phyloP scores from a whole-genome alignment of 23 tunicate species.

The Botrylloides violaceus region DNA sequence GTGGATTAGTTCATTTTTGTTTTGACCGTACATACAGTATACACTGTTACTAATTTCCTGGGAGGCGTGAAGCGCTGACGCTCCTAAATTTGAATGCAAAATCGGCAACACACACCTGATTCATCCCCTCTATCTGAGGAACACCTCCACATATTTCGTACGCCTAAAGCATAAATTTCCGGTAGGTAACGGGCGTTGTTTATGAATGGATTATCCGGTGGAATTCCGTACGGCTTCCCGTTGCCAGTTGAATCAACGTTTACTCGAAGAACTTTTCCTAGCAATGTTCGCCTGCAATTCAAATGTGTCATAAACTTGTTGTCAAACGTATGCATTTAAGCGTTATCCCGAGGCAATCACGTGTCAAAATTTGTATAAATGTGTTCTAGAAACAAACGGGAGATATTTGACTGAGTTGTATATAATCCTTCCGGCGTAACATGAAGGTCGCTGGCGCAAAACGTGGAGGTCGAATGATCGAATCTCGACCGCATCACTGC shows the following conservation, averaged over 20 bases:
- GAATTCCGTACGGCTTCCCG: constrained; percentile 41
- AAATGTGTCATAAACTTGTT: not conserved
- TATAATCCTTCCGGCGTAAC: too few species aligned
- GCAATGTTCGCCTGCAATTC: constrained; percentile 25
- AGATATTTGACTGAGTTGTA: too few species aligned
- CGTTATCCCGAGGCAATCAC: too few species aligned
- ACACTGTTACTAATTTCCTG: too few species aligned
- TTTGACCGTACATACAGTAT: too few species aligned
- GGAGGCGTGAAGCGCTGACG: not conserved
- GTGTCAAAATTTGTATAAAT: too few species aligned
- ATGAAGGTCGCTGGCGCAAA: too few species aligned
- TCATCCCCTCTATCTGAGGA: constrained; percentile 61
- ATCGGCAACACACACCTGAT: constrained; percentile 31
- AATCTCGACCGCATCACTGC: too few species aligned
- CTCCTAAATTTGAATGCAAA: not conserved
- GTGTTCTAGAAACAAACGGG: too few species aligned
- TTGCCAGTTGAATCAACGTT: constrained; percentile 34
- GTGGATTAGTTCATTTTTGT: too few species aligned
- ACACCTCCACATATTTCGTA: constrained; percentile 87
- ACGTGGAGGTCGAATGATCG: too few species aligned
- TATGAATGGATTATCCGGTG: constrained; percentile 63
- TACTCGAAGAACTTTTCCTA: constrained; percentile 82
- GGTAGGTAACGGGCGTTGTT: constrained; percentile 10
- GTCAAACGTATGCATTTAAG: not conserved
- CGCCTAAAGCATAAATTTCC: constrained; percentile 80